Conservation (phyloP, 2,888 invertebrate genomes). For the Volucella inanis region DNA sequence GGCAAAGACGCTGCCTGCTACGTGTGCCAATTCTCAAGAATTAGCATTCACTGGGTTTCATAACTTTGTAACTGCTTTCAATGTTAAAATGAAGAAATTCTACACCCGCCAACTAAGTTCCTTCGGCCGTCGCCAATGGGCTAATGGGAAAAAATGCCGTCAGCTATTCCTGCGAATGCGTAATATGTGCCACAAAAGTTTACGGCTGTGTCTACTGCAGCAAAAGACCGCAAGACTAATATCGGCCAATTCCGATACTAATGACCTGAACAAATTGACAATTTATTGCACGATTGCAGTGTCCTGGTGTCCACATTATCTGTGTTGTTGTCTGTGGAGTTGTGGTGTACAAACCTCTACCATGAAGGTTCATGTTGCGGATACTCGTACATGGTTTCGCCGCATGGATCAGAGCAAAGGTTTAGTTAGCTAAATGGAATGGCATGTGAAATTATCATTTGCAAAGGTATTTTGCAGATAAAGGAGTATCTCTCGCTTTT, state of each 20-base stretch:
- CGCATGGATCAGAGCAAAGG: conserved; percentile 8
- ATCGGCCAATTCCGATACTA: conserved; percentile 75
- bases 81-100: conserved; percentile 59
- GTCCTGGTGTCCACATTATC: conserved; percentile 63
- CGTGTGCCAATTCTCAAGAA: conserved; percentile 65
- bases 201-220: neutral
- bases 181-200: conserved; percentile 61
- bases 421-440: conserved; percentile 26
- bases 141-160: conserved; percentile 64
- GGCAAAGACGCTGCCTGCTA: conserved; percentile 13
- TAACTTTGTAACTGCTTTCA: conserved; percentile 64
- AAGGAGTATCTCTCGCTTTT: conserved; percentile 28
- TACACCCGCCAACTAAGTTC: neutral
- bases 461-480: conserved; percentile 61
- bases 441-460: conserved; percentile 67
- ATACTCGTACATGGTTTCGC: neutral
- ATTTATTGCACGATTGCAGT: conserved; percentile 75
- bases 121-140: conserved; percentile 9
- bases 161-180: conserved; percentile 54
- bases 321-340: conserved; percentile 2
- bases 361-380: conserved; percentile 18
- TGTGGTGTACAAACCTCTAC: conserved; percentile 1
- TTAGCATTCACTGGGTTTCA: conserved; percentile 50
- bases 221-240: conserved; percentile 63
- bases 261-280: conserved; percentile 76